Percentiles rank a stretch among this genome's conserved stretches.
phyloP scores from a whole-genome alignment of 2,888 invertebrate species.

The Melanophora roralis region DNA sequence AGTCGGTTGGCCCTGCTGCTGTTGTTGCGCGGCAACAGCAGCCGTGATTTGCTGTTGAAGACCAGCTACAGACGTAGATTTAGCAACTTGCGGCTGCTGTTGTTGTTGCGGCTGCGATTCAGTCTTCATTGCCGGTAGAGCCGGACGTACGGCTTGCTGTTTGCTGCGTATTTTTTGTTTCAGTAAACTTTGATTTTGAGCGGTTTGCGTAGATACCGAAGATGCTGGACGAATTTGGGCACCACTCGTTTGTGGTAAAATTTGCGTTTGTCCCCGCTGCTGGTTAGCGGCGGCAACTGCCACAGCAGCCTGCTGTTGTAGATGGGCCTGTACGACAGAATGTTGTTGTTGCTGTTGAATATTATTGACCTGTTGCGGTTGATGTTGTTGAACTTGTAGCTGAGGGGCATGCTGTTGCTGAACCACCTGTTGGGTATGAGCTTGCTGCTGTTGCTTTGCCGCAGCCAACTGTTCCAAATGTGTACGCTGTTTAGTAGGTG shows the following conservation, averaged over 20 bases:
- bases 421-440: constrained; percentile 60
- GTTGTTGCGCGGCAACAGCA: constrained; percentile 74
- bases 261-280: constrained; percentile 76
- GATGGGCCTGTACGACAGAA: constrained; percentile 70
- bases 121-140: constrained; percentile 79
- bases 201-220: constrained; percentile 91
- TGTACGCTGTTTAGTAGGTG: constrained; percentile 78
- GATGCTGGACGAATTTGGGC: constrained; percentile 85
- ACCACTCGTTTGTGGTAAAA: constrained; percentile 80
- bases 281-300: constrained; percentile 66
- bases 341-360: constrained; percentile 66
- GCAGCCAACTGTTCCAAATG: constrained; percentile 78
- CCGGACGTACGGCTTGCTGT: constrained; percentile 83
- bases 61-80: constrained; percentile 71
- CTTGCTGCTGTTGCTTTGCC: constrained; percentile 68
- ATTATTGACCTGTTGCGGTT: constrained; percentile 63
- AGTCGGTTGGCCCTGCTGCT: constrained; percentile 74
- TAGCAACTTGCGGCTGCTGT: constrained; percentile 50
- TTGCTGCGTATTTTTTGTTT: constrained; percentile 83
- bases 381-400: constrained; percentile 70
- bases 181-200: constrained; percentile 76
- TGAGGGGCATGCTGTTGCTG: constrained; percentile 63
- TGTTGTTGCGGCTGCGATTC: constrained; percentile 80
- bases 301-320: constrained; percentile 66
- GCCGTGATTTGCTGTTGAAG: constrained; percentile 75